A percentile compares a stretch with the other conserved stretches of the same genome.
These are phyloP conservation scores for Mormyrus lacerda DNA, from an alignment of 2,113 vertebrate species.

Conservation along the genomic window DNA sequence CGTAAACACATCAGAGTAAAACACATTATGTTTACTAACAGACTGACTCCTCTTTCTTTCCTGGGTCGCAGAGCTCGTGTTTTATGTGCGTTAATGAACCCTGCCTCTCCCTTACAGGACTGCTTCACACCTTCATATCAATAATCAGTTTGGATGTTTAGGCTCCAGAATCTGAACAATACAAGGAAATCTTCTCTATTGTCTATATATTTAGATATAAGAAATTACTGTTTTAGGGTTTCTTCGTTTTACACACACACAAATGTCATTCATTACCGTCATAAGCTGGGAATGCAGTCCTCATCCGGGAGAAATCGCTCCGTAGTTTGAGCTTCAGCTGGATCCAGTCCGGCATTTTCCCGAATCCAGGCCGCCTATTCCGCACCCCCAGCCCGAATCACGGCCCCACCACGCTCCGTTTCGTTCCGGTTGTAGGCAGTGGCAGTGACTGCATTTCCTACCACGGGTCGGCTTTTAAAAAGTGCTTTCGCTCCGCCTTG, in stretches of 20 bases:
- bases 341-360: conserved; percentile 41
- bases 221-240: background rate
- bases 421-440: conserved; percentile 50
- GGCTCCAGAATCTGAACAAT: background rate
- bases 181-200: background rate
- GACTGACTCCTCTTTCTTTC: background rate
- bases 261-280: background rate
- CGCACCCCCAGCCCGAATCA: conserved; percentile 49
- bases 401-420: conserved; percentile 49
- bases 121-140: background rate
- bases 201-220: background rate
- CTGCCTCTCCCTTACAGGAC: background rate
- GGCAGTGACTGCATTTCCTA: conserved; percentile 46
- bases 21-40: background rate
- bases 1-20: background rate
- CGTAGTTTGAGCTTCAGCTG: background rate
- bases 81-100: background rate
- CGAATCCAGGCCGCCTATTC: conserved; percentile 59
- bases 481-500: conserved; percentile 25
- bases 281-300: background rate
- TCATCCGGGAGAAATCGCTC: background rate
- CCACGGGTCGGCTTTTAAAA: conserved; percentile 29
- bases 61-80: background rate
- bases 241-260: background rate
- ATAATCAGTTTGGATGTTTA: background rate